phyloP scores from a whole-genome alignment of 2,797 vertebrate species.

The Loriculus beryllinus region DNA sequence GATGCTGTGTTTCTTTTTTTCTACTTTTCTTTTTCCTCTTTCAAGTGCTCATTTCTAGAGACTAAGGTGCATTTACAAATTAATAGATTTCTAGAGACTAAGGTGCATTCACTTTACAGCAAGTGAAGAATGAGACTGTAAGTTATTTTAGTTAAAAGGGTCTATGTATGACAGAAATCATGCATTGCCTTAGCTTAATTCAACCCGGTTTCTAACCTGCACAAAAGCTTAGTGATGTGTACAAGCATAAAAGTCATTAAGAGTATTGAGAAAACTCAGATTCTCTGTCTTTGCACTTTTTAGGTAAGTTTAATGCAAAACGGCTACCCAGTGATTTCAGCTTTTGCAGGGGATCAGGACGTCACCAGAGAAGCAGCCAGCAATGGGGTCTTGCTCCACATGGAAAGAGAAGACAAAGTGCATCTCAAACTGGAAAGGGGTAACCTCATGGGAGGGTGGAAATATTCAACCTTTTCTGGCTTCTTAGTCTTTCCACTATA shows the following conservation, averaged over 20 bases:
- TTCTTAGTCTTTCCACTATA: constrained; percentile 99
- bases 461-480: constrained; percentile 99
- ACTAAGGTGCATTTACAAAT: not conserved
- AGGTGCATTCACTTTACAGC: not conserved
- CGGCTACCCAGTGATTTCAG: constrained; percentile 96
- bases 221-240: not conserved
- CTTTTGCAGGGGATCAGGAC: constrained; percentile 98
- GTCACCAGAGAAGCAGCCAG: constrained; percentile 98
- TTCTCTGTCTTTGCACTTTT: constrained; percentile 58
- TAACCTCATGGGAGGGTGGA: constrained; percentile 99
- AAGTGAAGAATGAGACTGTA: not conserved
- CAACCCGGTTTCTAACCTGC: not conserved
- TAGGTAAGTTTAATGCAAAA: constrained; percentile 99
- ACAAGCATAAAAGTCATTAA: not conserved
- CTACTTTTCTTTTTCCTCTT: not conserved
- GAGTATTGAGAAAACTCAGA: constrained; percentile 26
- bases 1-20: not conserved
- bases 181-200: not conserved
- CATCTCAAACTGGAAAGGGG: constrained; percentile 98
- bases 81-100: not conserved
- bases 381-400: constrained; percentile 96
- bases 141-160: not conserved
- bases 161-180: not conserved
- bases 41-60: not conserved
- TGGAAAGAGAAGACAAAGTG: constrained; percentile 96